These are phyloP conservation scores for Nanorana parkeri DNA, from an alignment of 2,113 vertebrate species.

Conservation along the genomic window DNA sequence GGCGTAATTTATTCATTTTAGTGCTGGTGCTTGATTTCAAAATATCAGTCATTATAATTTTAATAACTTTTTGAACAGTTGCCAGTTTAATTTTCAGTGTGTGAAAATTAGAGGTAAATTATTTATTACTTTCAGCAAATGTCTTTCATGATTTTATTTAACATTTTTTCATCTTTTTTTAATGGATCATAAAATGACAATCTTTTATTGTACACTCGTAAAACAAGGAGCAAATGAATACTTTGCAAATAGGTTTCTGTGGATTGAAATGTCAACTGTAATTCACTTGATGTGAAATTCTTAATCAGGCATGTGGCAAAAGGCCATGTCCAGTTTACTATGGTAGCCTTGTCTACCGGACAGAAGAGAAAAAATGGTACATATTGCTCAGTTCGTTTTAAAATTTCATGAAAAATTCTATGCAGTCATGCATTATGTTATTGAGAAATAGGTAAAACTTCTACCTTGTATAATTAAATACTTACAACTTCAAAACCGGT, in stretches of 20 bases:
- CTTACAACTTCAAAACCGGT: no score
- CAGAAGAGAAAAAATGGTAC: background rate
- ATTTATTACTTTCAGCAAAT: slow-evolving; percentile 76
- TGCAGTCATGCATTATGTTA: no score
- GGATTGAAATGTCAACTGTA: slow-evolving; percentile 70
- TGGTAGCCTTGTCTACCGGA: slow-evolving; percentile 31
- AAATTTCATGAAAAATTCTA: no score
- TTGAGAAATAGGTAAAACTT: no score
- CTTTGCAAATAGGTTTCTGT: slow-evolving; percentile 67
- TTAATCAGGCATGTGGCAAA: slow-evolving; percentile 56
- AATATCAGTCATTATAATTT: slow-evolving; percentile 70
- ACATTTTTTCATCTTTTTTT: slow-evolving; percentile 70
- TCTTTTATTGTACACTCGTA: slow-evolving; percentile 70
- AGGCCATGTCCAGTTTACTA: slow-evolving; percentile 47
- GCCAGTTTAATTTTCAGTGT: slow-evolving; percentile 74
- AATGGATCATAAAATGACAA: slow-evolving; percentile 72
- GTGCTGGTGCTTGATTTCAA: slow-evolving; percentile 62
- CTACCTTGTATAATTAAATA: no score
- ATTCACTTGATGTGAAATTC: slow-evolving; percentile 63
- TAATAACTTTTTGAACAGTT: slow-evolving; percentile 76
- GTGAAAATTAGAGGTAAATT: slow-evolving; percentile 75
- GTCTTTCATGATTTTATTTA: slow-evolving; percentile 75
- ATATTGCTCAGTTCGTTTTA: background rate
- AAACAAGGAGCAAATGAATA: slow-evolving; percentile 71
- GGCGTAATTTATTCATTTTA: slow-evolving; percentile 61